These are phyloP conservation scores for Alexandromys fortis DNA, from an alignment of 2,113 vertebrate genomes.

Conservation along the genomic window DNA sequence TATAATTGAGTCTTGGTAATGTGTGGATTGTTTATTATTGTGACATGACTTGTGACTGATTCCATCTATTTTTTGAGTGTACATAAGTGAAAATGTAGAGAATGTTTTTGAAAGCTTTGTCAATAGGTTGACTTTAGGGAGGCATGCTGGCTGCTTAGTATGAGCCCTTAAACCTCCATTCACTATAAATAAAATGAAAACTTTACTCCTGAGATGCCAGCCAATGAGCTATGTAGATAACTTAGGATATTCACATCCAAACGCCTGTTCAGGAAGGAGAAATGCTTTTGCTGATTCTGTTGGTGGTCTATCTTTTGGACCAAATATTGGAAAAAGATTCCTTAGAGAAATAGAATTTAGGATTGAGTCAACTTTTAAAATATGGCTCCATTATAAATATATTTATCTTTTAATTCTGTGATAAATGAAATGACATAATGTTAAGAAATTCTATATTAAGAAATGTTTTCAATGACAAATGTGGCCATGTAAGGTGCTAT, in stretches of 20 bases:
- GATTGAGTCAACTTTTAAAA: slow-evolving; percentile 21
- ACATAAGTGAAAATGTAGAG: slow-evolving; percentile 79
- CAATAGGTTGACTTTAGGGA: slow-evolving; percentile 78
- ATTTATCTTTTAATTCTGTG: slow-evolving; percentile 59
- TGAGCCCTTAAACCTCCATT: slow-evolving; percentile 64
- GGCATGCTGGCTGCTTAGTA: slow-evolving; percentile 54
- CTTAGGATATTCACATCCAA: slow-evolving; percentile 49
- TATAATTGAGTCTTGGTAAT: slow-evolving; percentile 84
- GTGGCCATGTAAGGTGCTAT: slow-evolving; percentile 46
- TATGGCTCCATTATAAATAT: slow-evolving; percentile 60
- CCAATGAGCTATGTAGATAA: slow-evolving; percentile 55
- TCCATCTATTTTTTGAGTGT: slow-evolving; percentile 79
- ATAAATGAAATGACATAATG: slow-evolving; percentile 47
- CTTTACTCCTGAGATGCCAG: slow-evolving; percentile 60
- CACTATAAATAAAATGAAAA: slow-evolving; percentile 62
- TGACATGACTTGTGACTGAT: slow-evolving; percentile 84
- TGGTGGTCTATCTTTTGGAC: slow-evolving; percentile 61
- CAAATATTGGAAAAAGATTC: slow-evolving; percentile 51
- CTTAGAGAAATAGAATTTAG: slow-evolving; percentile 25
- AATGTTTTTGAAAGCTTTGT: slow-evolving; percentile 74
- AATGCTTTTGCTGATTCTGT: slow-evolving; percentile 56
- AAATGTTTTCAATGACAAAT: slow-evolving; percentile 50
- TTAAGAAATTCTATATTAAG: slow-evolving; percentile 49
- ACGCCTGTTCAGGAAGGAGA: slow-evolving; percentile 7
- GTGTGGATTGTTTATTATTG: slow-evolving; percentile 88